Base-by-base conservation (phyloP, 2,797 vertebrate genomes). In the Bufotes viridis region DNA sequence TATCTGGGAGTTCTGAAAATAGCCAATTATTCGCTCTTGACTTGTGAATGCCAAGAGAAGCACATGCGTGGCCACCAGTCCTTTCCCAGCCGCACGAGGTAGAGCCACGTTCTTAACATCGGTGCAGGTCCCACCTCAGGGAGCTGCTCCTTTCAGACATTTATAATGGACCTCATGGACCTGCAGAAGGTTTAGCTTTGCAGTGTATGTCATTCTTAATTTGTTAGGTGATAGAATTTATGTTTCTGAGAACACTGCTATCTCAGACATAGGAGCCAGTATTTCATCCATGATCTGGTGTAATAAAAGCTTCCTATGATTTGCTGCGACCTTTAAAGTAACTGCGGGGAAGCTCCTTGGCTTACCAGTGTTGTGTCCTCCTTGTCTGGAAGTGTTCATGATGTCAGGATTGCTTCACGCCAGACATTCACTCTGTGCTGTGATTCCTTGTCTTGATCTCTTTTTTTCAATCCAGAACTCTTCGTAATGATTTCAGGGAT, bases 391-490 rank as follows among this genome's bases (percentile, higher is more conserved):
- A 84, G 57, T 57, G 51, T 70, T 55, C 29, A 17, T 58, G 60
- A 74, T 74, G 67, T 58, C 82, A 84, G 53, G 26, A 74, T 58
- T 63, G 55, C 82, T 74, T 34, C 51, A 34, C 18, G 8, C 51
- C 67, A 84, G 55, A 24, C 67, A 42, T 74, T 22, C 26, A 29
- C 17, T 42, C 67, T 58, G 69, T 49, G 67, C 53, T 69, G 67
- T n/a, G 18, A 84, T 84, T 84, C 11, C 53, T 20, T 72, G 81
- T 83, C 60, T 84, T 83, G 51, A 72, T 84, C 69, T 84, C 49
- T 84, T 29, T 72, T 84, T 29, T 72, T 69, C 51, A 11, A 60
- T 74, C 42, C 53, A 84, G 67, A 84, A 74, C 18, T 83, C 24
- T 83, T 51, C 61, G 57, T 84, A 74, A 15, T 58, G 65, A 69